phyloP scores from a whole-genome alignment of 1,140 invertebrate species.

The Bombus affinis region DNA sequence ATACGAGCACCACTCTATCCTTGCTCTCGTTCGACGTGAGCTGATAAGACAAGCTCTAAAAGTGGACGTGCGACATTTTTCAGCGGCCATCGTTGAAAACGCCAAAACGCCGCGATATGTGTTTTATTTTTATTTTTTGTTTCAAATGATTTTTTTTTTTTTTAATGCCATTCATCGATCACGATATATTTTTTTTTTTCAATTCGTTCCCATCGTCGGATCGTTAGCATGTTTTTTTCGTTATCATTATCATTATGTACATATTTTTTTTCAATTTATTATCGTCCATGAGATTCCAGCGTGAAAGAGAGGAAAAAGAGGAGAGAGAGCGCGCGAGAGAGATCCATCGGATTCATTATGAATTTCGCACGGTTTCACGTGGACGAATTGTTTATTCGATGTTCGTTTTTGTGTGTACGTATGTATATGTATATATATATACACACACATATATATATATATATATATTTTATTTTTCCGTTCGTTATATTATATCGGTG shows the following conservation, averaged over 20 bases:
- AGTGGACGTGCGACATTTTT: conserved; percentile 27
- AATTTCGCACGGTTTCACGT: conserved; percentile 47
- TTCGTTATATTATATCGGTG: conserved; percentile 16
- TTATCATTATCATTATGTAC: neutral
- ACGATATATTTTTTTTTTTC: neutral
- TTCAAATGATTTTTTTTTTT: conserved; percentile 1
- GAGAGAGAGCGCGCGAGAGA: conserved; percentile 27
- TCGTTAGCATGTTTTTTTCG: conserved; percentile 3
- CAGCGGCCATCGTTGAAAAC: conserved; percentile 32
- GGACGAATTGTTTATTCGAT: conserved; percentile 35
- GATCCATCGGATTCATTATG: conserved; percentile 39
- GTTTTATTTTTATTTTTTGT: neutral
- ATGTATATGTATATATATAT: neutral
- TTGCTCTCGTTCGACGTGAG: conserved; percentile 81
- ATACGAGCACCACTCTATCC: conserved; percentile 84
- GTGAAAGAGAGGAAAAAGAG: conserved; percentile 35
- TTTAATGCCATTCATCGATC: neutral
- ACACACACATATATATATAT: no score
- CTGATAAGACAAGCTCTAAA: conserved; percentile 81
- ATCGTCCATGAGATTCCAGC: conserved; percentile 31
- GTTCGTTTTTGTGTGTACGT: neutral
- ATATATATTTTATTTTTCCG: conserved; percentile 2
- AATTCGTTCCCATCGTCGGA: neutral
- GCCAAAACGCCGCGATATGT: conserved; percentile 13
- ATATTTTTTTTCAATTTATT: conserved; percentile 12